Conservation (phyloP, 2,888 invertebrate species). For the Eupithecia subumbrata region DNA sequence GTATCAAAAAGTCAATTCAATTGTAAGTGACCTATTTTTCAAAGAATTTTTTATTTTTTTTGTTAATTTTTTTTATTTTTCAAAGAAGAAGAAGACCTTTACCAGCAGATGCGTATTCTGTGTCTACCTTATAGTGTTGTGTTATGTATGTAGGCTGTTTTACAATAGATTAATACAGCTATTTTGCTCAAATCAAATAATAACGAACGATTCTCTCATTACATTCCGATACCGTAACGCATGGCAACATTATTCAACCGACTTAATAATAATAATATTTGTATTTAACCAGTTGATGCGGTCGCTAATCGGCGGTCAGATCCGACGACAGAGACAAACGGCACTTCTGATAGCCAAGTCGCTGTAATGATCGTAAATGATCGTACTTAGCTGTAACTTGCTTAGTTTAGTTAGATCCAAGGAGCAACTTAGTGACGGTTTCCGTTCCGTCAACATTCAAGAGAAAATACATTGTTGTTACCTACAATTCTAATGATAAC, state of each 20-base stretch:
- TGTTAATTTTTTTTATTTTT: too few relatives aligned
- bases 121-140: too few relatives aligned
- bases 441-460: slow-evolving; percentile 5
- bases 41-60: too few relatives aligned
- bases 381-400: slow-evolving; percentile 29
- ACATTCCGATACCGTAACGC: too few relatives aligned
- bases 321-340: slow-evolving; percentile 41
- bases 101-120: too few relatives aligned
- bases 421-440: slow-evolving; percentile 12
- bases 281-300: background rate
- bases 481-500: background rate
- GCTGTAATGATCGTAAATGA: slow-evolving; percentile 33
- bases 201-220: too few relatives aligned
- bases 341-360: slow-evolving; percentile 30
- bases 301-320: slow-evolving; percentile 20
- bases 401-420: slow-evolving; percentile 31
- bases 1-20: background rate
- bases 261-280: too few relatives aligned
- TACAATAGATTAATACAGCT: too few relatives aligned
- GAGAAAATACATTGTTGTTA: slow-evolving; percentile 4
- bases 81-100: too few relatives aligned
- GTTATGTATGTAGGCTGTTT: too few relatives aligned
- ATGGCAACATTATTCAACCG: too few relatives aligned
- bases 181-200: too few relatives aligned
- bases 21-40: background rate